A percentile compares a stretch with the other conserved stretches of the same genome.
Conservation (phyloP, 2,888 invertebrate genomes). For the Autographa pulchrina region DNA sequence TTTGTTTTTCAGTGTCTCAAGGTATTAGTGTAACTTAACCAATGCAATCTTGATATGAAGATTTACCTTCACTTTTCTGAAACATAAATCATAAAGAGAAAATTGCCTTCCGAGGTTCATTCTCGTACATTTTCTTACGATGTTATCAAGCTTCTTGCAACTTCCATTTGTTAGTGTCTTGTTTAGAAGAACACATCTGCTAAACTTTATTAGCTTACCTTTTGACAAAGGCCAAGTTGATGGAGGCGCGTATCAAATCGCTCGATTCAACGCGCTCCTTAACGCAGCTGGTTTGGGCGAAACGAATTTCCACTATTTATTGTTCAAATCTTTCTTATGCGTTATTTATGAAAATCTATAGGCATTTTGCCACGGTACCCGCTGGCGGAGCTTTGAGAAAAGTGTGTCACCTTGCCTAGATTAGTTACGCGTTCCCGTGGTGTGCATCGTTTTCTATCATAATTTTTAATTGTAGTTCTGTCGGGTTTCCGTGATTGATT, state of each 20-base stretch:
- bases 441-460: conserved; percentile 72
- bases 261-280: conserved; percentile 84
- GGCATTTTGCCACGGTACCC: conserved; percentile 77
- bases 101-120: conserved; percentile 73
- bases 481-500: conserved; percentile 68
- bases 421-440: conserved; percentile 81
- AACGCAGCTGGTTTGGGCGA: conserved; percentile 86
- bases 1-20: conserved; percentile 50
- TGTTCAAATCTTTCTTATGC: conserved; percentile 85
- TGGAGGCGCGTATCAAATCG: conserved; percentile 89
- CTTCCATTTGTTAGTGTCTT: conserved; percentile 86
- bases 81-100: conserved; percentile 74
- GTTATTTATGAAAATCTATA: conserved; percentile 86
- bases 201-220: conserved; percentile 86
- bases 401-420: conserved; percentile 87
- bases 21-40: conserved; percentile 12
- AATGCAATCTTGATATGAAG: conserved; percentile 23
- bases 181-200: conserved; percentile 89
- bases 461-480: conserved; percentile 54
- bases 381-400: conserved; percentile 71
- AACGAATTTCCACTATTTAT: conserved; percentile 86
- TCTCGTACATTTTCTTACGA: conserved; percentile 71
- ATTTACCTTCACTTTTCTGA: conserved; percentile 41
- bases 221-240: conserved; percentile 86
- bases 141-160: conserved; percentile 73